These are phyloP conservation scores for Drosophila nebulosa DNA, from an alignment of 1,140 invertebrate genomes.

Conservation along the genomic window DNA sequence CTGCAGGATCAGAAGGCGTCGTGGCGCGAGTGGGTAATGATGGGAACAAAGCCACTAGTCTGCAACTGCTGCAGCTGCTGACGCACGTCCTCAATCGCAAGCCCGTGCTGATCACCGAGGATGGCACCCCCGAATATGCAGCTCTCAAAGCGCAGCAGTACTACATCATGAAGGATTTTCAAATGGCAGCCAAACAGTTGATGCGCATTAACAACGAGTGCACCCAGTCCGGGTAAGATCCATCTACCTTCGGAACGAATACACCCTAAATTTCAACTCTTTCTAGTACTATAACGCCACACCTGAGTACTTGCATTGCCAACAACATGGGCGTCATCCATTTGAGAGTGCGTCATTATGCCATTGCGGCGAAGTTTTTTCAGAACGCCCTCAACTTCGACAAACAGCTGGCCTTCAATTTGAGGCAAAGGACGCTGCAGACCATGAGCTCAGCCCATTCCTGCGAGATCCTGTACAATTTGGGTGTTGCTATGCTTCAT, in stretches of 20 bases:
- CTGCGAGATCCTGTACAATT: slow-evolving; percentile 94
- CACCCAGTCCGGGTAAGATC: slow-evolving; percentile 48
- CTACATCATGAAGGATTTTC: slow-evolving; percentile 83
- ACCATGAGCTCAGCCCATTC: slow-evolving; percentile 83
- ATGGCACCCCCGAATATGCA: slow-evolving; percentile 70
- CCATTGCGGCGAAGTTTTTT: slow-evolving; percentile 92
- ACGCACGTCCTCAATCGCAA: slow-evolving; percentile 82
- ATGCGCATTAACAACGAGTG: slow-evolving; percentile 80
- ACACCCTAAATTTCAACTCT: too few relatives aligned
- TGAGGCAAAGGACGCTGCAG: slow-evolving; percentile 61
- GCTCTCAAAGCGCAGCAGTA: slow-evolving; percentile 83
- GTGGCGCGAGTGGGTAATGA: slow-evolving; percentile 42
- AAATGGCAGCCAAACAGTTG: slow-evolving; percentile 82
- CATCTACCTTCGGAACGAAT: fast-evolving
- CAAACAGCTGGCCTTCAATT: slow-evolving; percentile 83
- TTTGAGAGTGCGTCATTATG: slow-evolving; percentile 92
- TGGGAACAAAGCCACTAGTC: slow-evolving; percentile 61
- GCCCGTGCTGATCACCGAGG: slow-evolving; percentile 81
- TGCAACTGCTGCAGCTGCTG: slow-evolving; percentile 82
- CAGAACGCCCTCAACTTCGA: slow-evolving; percentile 92
- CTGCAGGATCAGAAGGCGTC: not conserved
- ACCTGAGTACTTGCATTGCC: slow-evolving; percentile 88
- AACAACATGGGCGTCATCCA: slow-evolving; percentile 96
- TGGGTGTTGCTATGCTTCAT: slow-evolving; percentile 93
- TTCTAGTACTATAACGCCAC: slow-evolving; percentile 84